Evolutionary conservation across 1,140 invertebrate species (phyloP), one percentile per base, ranked within the genome.

Genomic region (Carcinoscorpius rotundicauda): DNA sequence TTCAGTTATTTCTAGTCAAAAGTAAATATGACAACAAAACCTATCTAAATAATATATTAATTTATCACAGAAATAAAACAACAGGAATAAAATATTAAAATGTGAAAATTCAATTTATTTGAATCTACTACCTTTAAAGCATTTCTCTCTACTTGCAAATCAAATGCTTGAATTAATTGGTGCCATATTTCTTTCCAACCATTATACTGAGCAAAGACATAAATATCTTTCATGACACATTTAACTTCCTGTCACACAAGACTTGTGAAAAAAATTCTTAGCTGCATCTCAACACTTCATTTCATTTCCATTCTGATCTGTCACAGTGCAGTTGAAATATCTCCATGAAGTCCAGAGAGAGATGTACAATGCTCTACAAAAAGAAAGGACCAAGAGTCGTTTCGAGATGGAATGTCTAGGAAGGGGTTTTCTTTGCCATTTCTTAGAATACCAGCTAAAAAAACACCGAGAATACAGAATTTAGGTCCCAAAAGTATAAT

Each of bases 251-350:
- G 78, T 83, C 85, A 87, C 70, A 85, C 82, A 8, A 90, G 90
- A 6, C 91, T 93, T 3, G 88, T 91, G 64, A 96, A 85, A 29
- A 73, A 97, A 93, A 76, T 97, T 90, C 69, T 87, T 82, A 0
- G 94, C 68, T 1, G 92, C 91, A 75, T 96, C 93, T 62, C 89
- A 84, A 5, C 94, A 73, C 55, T 72, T 69, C 8, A 73, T 91
- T 73, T 89, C 85, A 70, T 94, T 89, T 4, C 91, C 93, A 67
- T 94, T 86, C 62, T 85, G 86, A 72, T 92, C 89, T 2, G 85
- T 87, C 10, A 97, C 81, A 57, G 84, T 87, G 9, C 90, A 89
- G 75, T 96, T 95, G 76, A 94, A 96, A 76, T 91, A 93, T 10
- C 97, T 77, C 68, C 86, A 91, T 50, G 86, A 86, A 49, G 78